Evolutionary conservation across 2,113 vertebrate species (phyloP).

Genomic region (Reinhardtius hippoglossoides): DNA sequence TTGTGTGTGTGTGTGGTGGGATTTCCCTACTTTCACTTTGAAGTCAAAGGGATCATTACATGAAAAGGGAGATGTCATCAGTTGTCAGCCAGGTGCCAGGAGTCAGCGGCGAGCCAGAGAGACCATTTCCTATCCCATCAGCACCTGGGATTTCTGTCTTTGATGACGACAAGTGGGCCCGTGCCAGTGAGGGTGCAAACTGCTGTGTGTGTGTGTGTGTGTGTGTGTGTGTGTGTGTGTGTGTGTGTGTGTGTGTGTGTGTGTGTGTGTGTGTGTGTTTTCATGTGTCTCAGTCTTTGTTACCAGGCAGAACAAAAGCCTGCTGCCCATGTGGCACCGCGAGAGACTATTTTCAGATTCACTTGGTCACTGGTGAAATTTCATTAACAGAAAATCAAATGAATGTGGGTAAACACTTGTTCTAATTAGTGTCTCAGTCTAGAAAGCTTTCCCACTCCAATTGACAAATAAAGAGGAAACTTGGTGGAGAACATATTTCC

Average conservation of each 20-base stretch:
- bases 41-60: constrained; percentile 69
- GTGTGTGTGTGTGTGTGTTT: neutral
- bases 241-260: neutral
- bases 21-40: constrained; percentile 74
- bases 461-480: neutral
- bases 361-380: neutral
- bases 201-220: constrained; percentile 20
- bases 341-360: neutral
- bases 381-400: neutral
- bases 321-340: constrained; percentile 12
- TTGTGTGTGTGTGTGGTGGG: constrained; percentile 50
- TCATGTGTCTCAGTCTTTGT: constrained; percentile 18
- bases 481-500: neutral
- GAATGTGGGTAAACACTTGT: too few relatives aligned
- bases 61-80: constrained; percentile 68
- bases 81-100: constrained; percentile 68
- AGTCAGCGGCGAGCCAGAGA: constrained; percentile 29
- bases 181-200: constrained; percentile 40
- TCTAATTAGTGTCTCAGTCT: too few relatives aligned
- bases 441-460: too few relatives aligned
- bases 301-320: constrained; percentile 25
- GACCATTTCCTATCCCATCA: constrained; percentile 63
- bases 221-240: too few relatives aligned
- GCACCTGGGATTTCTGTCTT: constrained; percentile 57
- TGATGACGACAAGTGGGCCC: constrained; percentile 58